Conservation (phyloP, 2,888 invertebrate species). For the Gryllus longicercus region DNA sequence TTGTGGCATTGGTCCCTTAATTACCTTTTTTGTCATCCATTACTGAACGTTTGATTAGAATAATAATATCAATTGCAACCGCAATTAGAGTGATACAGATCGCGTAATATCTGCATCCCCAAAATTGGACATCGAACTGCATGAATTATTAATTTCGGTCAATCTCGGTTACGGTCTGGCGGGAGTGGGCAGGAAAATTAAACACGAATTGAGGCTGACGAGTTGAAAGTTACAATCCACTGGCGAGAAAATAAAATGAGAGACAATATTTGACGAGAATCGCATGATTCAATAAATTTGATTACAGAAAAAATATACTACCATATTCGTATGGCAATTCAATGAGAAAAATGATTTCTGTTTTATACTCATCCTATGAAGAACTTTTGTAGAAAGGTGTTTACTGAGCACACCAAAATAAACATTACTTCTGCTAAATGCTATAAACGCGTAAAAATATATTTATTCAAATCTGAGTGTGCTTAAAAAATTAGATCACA, state of each 20-base stretch:
- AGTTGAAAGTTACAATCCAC: background rate
- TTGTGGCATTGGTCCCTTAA: background rate
- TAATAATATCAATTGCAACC: conserved; percentile 2
- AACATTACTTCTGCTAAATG: too few species aligned
- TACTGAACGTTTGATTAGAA: conserved; percentile 7
- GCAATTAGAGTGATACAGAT: background rate
- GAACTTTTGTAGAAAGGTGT: too few species aligned
- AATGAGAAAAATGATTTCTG: background rate
- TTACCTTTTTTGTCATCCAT: background rate
- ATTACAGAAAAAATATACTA: too few species aligned
- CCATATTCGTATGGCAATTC: too few species aligned
- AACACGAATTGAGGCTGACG: background rate
- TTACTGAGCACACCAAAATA: too few species aligned
- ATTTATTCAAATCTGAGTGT: too few species aligned
- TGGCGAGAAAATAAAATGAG: background rate
- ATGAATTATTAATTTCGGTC: conserved; percentile 17
- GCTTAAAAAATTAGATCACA: too few species aligned
- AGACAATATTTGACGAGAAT: background rate
- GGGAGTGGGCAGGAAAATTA: background rate
- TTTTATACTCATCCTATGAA: too few species aligned
- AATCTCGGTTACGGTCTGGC: background rate
- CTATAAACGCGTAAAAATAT: too few species aligned
- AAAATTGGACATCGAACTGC: conserved; percentile 17
- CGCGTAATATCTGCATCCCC: conserved; percentile 17
- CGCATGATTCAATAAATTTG: too few species aligned